Conservation (phyloP, 2,888 invertebrate species). For the Sylvicola fuscatus region DNA sequence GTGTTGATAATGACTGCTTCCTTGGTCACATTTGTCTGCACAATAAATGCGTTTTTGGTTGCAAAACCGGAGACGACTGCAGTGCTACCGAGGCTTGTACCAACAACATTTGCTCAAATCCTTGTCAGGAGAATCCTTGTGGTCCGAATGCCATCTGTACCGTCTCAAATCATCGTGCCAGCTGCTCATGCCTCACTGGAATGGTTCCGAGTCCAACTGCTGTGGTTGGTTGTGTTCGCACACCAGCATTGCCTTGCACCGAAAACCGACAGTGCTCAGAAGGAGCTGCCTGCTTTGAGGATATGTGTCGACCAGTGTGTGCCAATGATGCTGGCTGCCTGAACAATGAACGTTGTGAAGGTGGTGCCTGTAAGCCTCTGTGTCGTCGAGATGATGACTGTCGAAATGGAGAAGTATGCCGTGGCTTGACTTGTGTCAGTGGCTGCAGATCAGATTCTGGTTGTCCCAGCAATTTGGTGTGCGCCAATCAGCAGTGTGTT, state of each 20-base stretch:
- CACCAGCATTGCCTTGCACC: slow-evolving; percentile 52
- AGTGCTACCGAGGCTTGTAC: slow-evolving; percentile 65
- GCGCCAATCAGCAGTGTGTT: slow-evolving; percentile 56
- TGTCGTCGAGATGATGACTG: slow-evolving; percentile 75
- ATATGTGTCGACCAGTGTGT: slow-evolving; percentile 57
- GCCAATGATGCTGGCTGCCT: slow-evolving; percentile 54
- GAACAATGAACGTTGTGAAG: slow-evolving; percentile 45
- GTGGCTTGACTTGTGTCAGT: slow-evolving; percentile 52
- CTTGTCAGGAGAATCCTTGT: slow-evolving; percentile 55
- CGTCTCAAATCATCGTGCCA: slow-evolving; percentile 58
- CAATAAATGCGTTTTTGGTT: slow-evolving; percentile 71
- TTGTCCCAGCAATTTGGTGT: slow-evolving; percentile 50
- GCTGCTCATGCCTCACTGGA: slow-evolving; percentile 56
- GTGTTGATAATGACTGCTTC: slow-evolving; percentile 83
- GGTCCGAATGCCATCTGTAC: slow-evolving; percentile 70
- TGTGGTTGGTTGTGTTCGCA: slow-evolving; percentile 67
- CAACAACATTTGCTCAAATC: slow-evolving; percentile 59
- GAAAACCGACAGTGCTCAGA: slow-evolving; percentile 54
- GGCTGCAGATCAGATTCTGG: slow-evolving; percentile 68
- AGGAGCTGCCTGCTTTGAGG: slow-evolving; percentile 52
- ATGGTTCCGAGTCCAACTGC: slow-evolving; percentile 77
- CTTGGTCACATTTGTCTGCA: slow-evolving; percentile 73
- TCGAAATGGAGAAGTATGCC: slow-evolving; percentile 68
- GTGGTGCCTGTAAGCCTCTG: slow-evolving; percentile 64
- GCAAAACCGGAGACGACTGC: slow-evolving; percentile 72